Evolutionary conservation across 2,888 invertebrate species (phyloP), one percentile per base, ranked within the genome.

Genomic region (Hetaerina titia): DNA sequence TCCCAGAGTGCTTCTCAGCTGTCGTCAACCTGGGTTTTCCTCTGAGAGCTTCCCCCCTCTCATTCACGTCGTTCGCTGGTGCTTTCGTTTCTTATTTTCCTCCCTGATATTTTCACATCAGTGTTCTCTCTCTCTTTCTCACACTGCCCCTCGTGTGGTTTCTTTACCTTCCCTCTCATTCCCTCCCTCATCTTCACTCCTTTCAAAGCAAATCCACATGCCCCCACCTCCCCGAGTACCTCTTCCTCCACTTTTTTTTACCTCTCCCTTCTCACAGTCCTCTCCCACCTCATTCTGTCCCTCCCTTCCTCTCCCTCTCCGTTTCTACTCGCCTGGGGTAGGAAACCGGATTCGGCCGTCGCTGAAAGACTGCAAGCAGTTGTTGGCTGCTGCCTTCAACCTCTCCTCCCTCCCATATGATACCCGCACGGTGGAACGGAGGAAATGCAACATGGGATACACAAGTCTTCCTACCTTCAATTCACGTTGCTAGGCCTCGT

Each of bases 261-360:
- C n/a, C 64, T 57, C 81, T 81, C 81, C 81, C 25, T 81, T 81
- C 81, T 81, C 81, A 81, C 92, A 19, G 31, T 56, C 69, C n/a
- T 81, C 19, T 63, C 92, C 63, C 60, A 31, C 64, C 56, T 89
- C 89, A 87, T 58, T 58, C 89, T 31, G 19, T 56, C n/a, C n/a
- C 69, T 11, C 56, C 15, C 56, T 15, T 45, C 9, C 64, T 57
- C 31, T 81, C 81, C 11, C 81, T 11, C 15, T 13, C 81, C 25
- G 11, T 92, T 69, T 13, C 56, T 56, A 7, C 64, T 45, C 60
- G 64, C 45, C 90, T 74, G 92, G 22, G 92, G 45, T 92, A 22
- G 69, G 64, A 92, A 92, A 92, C 92, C 92, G 92, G 92, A 92
- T 69, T 92, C 45, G 45, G 69, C 22, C 63, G 69, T 69, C 57